Conservation (phyloP, 2,797 vertebrate species). For the Channallabes apus region DNA sequence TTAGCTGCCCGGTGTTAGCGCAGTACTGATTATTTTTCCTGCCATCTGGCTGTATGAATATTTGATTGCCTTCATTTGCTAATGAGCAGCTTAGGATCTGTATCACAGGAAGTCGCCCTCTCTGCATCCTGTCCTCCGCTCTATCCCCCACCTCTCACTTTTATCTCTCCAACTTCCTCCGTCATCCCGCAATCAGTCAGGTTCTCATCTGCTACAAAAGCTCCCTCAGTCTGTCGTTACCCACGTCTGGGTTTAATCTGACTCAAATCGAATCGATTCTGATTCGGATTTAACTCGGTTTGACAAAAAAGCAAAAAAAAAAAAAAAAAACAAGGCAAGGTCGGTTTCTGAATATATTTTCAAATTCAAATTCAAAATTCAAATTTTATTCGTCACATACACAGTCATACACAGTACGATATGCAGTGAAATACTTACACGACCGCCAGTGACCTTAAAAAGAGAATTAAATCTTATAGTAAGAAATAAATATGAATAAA, state of each 20-base stretch:
- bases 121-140: slow-evolving; percentile 44
- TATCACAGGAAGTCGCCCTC: slow-evolving; percentile 59
- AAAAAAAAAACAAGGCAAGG: background rate
- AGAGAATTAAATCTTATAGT: no score
- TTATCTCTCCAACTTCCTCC: slow-evolving; percentile 29
- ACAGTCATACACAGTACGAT: no score
- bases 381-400: no score
- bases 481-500: no score
- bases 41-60: slow-evolving; percentile 67
- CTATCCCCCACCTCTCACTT: slow-evolving; percentile 23
- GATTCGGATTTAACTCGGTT: background rate
- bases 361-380: no score
- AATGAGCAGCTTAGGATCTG: slow-evolving; percentile 61
- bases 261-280: background rate
- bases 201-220: background rate
- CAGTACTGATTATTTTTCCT: slow-evolving; percentile 54
- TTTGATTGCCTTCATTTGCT: slow-evolving; percentile 71
- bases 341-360: background rate
- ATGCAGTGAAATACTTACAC: no score
- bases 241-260: background rate
- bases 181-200: slow-evolving; percentile 6
- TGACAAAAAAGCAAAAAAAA: background rate
- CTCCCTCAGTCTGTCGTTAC: background rate
- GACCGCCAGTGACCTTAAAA: no score
- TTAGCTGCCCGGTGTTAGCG: slow-evolving; percentile 37